phyloP scores from a whole-genome alignment of 2,888 invertebrate species.

The Polydrusus tereticollis region DNA sequence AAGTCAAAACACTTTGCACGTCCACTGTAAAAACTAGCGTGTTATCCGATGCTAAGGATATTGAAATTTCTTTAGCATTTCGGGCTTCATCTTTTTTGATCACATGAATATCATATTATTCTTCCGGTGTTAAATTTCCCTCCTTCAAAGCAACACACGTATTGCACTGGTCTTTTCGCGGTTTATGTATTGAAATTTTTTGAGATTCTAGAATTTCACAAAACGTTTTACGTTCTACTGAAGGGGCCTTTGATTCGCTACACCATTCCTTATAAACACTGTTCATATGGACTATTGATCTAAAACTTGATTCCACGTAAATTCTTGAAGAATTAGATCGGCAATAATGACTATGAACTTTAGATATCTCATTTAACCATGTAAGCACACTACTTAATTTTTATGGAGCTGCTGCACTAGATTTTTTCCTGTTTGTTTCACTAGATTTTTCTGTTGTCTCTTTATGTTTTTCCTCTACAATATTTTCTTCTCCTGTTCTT shows the following conservation, averaged over 20 bases:
- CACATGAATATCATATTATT: no score
- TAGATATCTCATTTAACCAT: background rate
- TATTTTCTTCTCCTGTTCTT: background rate
- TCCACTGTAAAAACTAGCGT: no score
- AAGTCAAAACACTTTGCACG: no score
- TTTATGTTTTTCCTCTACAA: background rate
- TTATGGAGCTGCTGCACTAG: background rate
- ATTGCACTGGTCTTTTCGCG: background rate
- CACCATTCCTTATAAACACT: background rate
- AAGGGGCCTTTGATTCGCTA: background rate
- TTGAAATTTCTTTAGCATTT: no score
- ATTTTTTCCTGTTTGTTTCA: background rate
- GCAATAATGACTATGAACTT: background rate
- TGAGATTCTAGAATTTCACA: background rate
- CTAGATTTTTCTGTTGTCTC: background rate
- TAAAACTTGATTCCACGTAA: background rate
- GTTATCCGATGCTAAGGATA: no score
- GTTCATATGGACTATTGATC: background rate
- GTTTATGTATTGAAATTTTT: background rate
- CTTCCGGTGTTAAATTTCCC: no score
- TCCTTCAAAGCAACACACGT: no score
- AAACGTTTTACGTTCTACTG: background rate
- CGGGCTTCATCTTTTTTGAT: no score
- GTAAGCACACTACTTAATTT: background rate
- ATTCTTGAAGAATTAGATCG: background rate